These are phyloP conservation scores for Aurelia aurita complex sp. Pacific DNA, from an alignment of 30 jellyfish, hydroid and myxozoan genomes.

Conservation along the genomic window DNA sequence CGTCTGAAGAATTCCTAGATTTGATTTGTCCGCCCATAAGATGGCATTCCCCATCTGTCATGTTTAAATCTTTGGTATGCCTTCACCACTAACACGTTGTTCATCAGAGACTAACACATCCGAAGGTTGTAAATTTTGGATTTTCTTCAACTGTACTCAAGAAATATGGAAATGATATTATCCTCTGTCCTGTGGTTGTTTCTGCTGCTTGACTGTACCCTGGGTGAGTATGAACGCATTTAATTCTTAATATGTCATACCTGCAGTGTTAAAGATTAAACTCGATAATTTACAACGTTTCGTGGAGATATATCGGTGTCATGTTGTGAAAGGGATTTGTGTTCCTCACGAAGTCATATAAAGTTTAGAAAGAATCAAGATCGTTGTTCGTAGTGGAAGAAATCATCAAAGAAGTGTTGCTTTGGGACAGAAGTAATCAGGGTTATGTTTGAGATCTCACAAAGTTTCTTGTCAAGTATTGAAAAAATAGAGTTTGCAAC, in stretches of 20 bases:
- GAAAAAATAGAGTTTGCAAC: no score
- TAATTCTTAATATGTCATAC: slow-evolving; percentile 17
- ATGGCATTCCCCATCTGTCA: slow-evolving; percentile 38
- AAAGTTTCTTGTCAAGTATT: neutral
- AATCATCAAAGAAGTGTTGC: no score
- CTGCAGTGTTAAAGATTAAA: slow-evolving; percentile 58
- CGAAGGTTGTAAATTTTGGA: slow-evolving; percentile 52
- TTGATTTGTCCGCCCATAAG: slow-evolving; percentile 53
- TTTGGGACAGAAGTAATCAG: no score
- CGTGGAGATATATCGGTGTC: slow-evolving; percentile 37
- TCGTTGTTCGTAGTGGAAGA: no score
- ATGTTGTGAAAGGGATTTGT: slow-evolving; percentile 22
- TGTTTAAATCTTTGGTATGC: slow-evolving; percentile 20
- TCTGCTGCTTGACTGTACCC: slow-evolving; percentile 6
- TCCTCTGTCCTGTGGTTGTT: slow-evolving; percentile 43
- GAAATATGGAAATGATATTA: slow-evolving; percentile 4
- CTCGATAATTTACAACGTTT: slow-evolving; percentile 29
- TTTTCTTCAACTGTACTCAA: neutral
- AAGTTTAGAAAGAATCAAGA: neutral
- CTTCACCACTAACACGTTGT: slow-evolving; percentile 28
- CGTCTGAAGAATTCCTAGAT: slow-evolving; percentile 39
- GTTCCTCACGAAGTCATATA: slow-evolving; percentile 19
- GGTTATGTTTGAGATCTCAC: neutral
- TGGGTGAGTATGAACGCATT: slow-evolving; percentile 25
- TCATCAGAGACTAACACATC: slow-evolving; percentile 41